These are phyloP conservation scores for Drosophila arizonae DNA, from an alignment of 1,140 invertebrate species.

Conservation along the genomic window DNA sequence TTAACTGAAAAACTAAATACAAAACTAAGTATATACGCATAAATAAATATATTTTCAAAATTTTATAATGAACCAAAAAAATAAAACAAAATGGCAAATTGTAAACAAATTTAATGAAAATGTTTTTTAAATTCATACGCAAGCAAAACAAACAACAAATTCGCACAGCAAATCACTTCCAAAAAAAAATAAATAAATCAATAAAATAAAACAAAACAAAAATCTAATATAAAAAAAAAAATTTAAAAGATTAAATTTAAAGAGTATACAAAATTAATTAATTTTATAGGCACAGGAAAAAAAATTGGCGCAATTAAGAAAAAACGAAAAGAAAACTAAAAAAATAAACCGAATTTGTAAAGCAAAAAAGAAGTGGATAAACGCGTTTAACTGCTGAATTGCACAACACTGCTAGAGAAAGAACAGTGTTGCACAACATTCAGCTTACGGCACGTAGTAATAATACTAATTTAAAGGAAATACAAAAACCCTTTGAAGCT, in stretches of 20 bases:
- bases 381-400: slow-evolving; percentile 28
- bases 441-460: slow-evolving; percentile 12
- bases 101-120: slow-evolving; percentile 74
- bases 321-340: slow-evolving; percentile 26
- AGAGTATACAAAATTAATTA: slow-evolving; percentile 41
- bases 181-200: slow-evolving; percentile 27
- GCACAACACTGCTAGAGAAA: slow-evolving; percentile 10
- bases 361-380: slow-evolving; percentile 37
- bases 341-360: slow-evolving; percentile 79
- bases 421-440: slow-evolving; percentile 30
- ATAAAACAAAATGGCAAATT: slow-evolving; percentile 58
- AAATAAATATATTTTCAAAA: slow-evolving; percentile 74
- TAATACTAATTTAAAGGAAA: slow-evolving; percentile 39
- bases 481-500: slow-evolving; percentile 2
- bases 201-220: too few relatives aligned
- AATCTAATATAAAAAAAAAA: slow-evolving; percentile 6
- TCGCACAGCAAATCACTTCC: slow-evolving; percentile 80
- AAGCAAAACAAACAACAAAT: slow-evolving; percentile 67
- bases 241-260: slow-evolving; percentile 31
- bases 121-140: slow-evolving; percentile 80
- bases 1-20: slow-evolving; percentile 12
- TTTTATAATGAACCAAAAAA: slow-evolving; percentile 67
- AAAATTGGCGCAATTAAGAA: slow-evolving; percentile 32
- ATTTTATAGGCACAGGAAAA: slow-evolving; percentile 69
- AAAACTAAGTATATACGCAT: slow-evolving; percentile 53